Evolutionary conservation across 2,888 invertebrate species (phyloP).

Genomic region (Pristionchus arcanus): DNA sequence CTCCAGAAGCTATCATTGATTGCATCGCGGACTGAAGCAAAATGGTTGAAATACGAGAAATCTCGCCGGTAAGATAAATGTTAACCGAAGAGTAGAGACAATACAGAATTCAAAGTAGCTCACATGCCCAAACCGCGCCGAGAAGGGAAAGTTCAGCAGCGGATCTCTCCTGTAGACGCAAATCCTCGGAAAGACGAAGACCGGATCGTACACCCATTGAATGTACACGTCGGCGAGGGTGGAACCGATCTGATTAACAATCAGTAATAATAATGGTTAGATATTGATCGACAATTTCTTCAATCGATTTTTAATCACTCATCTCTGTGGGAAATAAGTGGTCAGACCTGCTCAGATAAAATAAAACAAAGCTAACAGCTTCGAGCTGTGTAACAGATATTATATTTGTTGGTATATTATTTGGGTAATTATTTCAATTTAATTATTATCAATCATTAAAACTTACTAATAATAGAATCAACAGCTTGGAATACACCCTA

Average conservation of each 20-base stretch:
- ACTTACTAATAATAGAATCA: neutral
- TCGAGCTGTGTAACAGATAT: too few relatives aligned
- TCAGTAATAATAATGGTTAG: neutral
- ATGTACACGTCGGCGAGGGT: neutral
- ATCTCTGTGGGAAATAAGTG: too few relatives aligned
- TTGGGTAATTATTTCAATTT: too few relatives aligned
- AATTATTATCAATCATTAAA: neutral
- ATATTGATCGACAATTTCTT: too few relatives aligned
- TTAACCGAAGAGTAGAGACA: neutral
- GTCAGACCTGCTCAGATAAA: too few relatives aligned
- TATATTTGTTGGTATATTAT: too few relatives aligned
- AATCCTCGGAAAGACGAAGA: neutral
- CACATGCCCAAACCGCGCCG: neutral
- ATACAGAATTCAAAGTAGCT: neutral
- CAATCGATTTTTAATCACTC: too few relatives aligned
- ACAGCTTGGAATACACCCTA: neutral
- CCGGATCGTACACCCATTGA: conserved; percentile 1
- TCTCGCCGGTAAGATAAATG: neutral
- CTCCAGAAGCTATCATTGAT: neutral
- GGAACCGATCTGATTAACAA: neutral
- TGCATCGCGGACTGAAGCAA: neutral
- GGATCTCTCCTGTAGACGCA: neutral
- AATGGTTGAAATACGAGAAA: neutral
- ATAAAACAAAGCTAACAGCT: too few relatives aligned
- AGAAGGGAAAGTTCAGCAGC: neutral